Conservation (phyloP, 2,113 vertebrate genomes). For the Meleagris gallopavo region DNA sequence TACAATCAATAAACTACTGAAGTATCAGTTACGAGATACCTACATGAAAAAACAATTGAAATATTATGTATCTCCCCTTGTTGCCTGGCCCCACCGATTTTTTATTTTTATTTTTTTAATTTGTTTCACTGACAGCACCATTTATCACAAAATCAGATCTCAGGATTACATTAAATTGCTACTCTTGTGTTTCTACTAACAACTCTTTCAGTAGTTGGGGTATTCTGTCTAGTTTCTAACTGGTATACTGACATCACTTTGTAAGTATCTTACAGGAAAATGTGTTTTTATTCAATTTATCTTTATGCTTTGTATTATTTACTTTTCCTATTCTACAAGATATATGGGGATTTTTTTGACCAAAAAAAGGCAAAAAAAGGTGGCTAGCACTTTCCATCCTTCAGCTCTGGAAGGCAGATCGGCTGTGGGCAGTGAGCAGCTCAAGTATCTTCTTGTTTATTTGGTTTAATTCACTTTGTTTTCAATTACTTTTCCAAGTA, state of each 20-base stretch:
- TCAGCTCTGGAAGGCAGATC: not conserved
- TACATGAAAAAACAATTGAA: not conserved
- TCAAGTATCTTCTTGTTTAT: not conserved
- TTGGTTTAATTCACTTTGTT: rapidly evolving
- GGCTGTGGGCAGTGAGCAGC: rapidly evolving
- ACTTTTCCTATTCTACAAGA: not conserved
- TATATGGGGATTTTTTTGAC: not conserved
- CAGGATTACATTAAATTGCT: not conserved
- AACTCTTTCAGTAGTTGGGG: not conserved
- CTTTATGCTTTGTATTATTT: not conserved
- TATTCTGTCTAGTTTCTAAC: not conserved
- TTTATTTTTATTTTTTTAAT: not conserved
- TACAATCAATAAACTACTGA: not conserved
- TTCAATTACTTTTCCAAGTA: not conserved
- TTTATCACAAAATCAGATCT: not conserved
- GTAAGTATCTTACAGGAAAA: not conserved
- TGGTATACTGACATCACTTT: rapidly evolving
- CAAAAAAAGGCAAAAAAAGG: rapidly evolving
- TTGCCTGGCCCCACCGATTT: not conserved
- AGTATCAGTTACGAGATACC: not conserved
- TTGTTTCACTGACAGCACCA: not conserved
- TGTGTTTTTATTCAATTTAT: not conserved
- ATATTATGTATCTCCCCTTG: not conserved
- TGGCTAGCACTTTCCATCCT: not conserved
- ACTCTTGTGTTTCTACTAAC: not conserved